A percentile compares a stretch with the other conserved stretches of the same genome.
These are phyloP conservation scores for Lysandra bellargus DNA, from an alignment of 2,888 invertebrate genomes.

Conservation along the genomic window DNA sequence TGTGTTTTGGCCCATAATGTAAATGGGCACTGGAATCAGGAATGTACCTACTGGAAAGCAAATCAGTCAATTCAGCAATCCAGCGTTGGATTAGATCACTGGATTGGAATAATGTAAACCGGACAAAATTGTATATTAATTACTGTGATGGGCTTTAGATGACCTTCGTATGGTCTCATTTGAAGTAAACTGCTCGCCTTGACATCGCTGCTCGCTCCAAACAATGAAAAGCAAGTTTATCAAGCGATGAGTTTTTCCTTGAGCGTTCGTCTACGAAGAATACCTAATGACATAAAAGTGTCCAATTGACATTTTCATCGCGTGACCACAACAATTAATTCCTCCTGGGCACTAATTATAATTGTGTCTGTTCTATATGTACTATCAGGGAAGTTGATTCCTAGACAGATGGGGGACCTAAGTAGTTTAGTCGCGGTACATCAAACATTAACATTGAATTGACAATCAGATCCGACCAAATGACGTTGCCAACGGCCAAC, in stretches of 20 bases:
- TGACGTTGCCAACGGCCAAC: too few species aligned
- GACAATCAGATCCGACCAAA: too few species aligned
- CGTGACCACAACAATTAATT: background rate
- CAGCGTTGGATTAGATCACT: too few species aligned
- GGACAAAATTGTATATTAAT: background rate
- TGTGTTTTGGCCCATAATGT: too few species aligned
- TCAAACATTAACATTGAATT: too few species aligned
- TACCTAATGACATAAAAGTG: slow-evolving; percentile 10
- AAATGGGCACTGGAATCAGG: too few species aligned
- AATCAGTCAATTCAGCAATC: too few species aligned
- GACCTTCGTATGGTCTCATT: slow-evolving; percentile 42
- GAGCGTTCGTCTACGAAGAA: background rate
- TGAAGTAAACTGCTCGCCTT: slow-evolving; percentile 41
- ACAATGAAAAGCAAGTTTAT: slow-evolving; percentile 39
- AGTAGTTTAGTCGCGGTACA: too few species aligned
- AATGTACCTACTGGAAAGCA: too few species aligned
- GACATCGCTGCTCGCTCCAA: slow-evolving; percentile 41
- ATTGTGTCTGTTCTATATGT: background rate
- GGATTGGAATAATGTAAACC: too few species aligned
- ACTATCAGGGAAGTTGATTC: too few species aligned
- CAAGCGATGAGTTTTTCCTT: slow-evolving; percentile 30
- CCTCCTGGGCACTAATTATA: background rate
- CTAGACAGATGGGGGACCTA: too few species aligned
- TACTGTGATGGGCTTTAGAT: slow-evolving; percentile 29
- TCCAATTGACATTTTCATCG: background rate